Evolutionary conservation across 2,113 vertebrate genomes (phyloP), one percentile per base, ranked within the genome.

Genomic region (Sinocyclocheilus maitianheensis): DNA sequence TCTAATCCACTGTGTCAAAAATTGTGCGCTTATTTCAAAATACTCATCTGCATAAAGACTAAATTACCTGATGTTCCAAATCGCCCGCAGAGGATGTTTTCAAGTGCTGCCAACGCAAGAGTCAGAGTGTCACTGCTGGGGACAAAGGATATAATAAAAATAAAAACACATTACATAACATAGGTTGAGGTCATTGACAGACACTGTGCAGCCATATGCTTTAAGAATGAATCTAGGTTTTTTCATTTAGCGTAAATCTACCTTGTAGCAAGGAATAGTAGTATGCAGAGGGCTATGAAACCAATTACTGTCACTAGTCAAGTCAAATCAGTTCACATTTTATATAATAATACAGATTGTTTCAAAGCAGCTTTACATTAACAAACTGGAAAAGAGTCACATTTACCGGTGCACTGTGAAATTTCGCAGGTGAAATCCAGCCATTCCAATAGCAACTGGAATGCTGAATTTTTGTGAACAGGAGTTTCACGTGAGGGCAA

Each of bases 91-190:
- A 81, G 40, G 71, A 81, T 79, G 67, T 86, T 88, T 72, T 88
- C 26, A 72, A 83, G n/a, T 26, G 16, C 58, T 14, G 62, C 69
- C 55, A 37, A 82, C 58, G n/a, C 71, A 72, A 46, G 5, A 78
- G 51, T 69, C 65, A 81, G n/a, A 58, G 37, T 86, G n/a, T 75
- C 48, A 48, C 6, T 10, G 22, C 24, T 6, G 67, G 53, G 26
- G 20, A 81, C 65, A 83, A 43, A 60, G 14, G 26, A 83, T 24
- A 58, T 83, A 71, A 43, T 60, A 71, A 69, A 58, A 67, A 77
- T 46, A 83, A 84, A 87, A 87, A 82, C 85, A 86, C 43, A 72
- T 87, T 87, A 5, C 43, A 67, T 87, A 89, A 85, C 82, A 87
- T 48, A 12, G 55, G 34, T 48, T 10, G n/a, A 74, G 81, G n/a